A percentile compares a stretch with the other conserved stretches of the same genome.
Evolutionary conservation across 2,888 invertebrate species (phyloP).

Genomic region (Drosophila nigritarsus): DNA sequence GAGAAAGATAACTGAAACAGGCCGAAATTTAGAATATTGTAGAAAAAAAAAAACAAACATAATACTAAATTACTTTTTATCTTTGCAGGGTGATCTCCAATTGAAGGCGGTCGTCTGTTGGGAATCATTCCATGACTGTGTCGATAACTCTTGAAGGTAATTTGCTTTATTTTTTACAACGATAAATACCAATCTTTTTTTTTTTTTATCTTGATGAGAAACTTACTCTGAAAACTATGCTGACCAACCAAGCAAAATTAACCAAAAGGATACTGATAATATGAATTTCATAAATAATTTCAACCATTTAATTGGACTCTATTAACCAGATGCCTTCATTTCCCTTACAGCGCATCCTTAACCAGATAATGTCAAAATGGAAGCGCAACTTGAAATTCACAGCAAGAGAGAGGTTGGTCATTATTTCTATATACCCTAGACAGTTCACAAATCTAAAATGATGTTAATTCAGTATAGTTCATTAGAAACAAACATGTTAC

Average conservation of each 20-base stretch:
- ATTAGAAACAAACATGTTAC: conserved; percentile 78
- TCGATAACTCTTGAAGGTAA: conserved; percentile 5
- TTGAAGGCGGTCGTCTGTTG: too few species aligned
- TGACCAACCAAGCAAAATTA: conserved; percentile 59
- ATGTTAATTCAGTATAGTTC: conserved; percentile 77
- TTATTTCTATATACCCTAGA: too few species aligned
- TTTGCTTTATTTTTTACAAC: not conserved
- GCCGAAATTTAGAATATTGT: not conserved
- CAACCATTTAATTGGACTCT: not conserved
- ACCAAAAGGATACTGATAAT: conserved; percentile 73
- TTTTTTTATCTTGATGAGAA: conserved; percentile 52
- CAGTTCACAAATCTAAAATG: conserved; percentile 31
- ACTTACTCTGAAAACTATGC: conserved; percentile 59
- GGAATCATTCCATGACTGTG: not conserved
- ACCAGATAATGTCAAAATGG: not conserved
- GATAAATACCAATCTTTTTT: not conserved
- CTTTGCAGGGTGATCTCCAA: not conserved
- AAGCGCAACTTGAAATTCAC: not conserved
- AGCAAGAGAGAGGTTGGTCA: conserved; percentile 20
- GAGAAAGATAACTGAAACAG: conserved; percentile 58
- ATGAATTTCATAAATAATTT: not conserved
- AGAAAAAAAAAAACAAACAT: not conserved
- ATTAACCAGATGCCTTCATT: not conserved
- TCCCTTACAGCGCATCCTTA: conserved; percentile 18
- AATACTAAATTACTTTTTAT: not conserved